Evolutionary conservation across 1,140 invertebrate species (phyloP).

Genomic region (Venustaconcha ellipsiformis): DNA sequence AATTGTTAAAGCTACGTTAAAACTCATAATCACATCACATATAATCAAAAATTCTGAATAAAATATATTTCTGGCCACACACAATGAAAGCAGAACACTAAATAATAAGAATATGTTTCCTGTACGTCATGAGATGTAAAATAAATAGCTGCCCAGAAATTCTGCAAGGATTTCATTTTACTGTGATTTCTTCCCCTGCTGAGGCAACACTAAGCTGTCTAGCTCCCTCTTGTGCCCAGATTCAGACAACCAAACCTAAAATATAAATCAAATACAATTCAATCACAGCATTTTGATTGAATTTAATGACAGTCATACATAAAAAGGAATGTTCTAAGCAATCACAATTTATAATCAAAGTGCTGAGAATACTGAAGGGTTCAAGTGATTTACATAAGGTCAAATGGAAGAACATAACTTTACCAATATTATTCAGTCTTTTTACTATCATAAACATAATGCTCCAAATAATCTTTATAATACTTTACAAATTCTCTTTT

Average conservation of each 20-base stretch:
- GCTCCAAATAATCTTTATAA: too few species aligned
- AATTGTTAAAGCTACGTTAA: too few species aligned
- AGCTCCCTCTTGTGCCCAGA: conserved; percentile 64
- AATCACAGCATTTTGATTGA: neutral
- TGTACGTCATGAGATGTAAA: too few species aligned
- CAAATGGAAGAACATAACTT: neutral
- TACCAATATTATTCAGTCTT: too few species aligned
- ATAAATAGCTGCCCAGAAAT: too few species aligned
- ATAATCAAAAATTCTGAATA: too few species aligned
- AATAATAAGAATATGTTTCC: too few species aligned
- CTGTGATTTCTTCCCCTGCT: conserved; percentile 20
- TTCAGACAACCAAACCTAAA: conserved; percentile 61
- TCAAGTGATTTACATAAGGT: too few species aligned
- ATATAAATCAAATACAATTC: conserved; percentile 3
- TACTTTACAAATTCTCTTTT: too few species aligned
- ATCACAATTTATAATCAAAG: neutral
- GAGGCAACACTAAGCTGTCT: conserved; percentile 60
- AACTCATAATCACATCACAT: too few species aligned
- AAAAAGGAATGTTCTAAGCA: neutral
- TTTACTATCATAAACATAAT: neutral
- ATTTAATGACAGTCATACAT: neutral
- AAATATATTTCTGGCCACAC: too few species aligned
- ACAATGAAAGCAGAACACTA: too few species aligned
- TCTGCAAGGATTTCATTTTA: neutral
- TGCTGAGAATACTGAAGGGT: neutral